Evolutionary conservation across 2,113 vertebrate genomes (phyloP), one percentile per base, ranked within the genome.

Genomic region (Pachyramphus minor): DNA sequence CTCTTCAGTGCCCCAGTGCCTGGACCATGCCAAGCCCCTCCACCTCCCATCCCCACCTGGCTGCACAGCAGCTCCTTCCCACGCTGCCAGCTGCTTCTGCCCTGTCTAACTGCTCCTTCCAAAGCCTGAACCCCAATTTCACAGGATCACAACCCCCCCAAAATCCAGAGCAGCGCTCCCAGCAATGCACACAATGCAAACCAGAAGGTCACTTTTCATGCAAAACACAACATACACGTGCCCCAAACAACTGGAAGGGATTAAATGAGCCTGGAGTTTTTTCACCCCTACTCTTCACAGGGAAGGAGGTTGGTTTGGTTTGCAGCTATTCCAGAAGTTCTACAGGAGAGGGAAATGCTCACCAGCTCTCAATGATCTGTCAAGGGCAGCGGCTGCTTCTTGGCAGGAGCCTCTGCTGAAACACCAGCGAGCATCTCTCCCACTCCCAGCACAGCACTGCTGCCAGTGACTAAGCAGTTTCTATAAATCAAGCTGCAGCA

Each of bases 401-500:
- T 93, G 95, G 97, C 96, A 96, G 74, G 80, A 91, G 87, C 42
- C 64, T 82, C 62, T 75, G 64, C 90, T 64, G 74, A 59, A 80
- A n/a, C 84, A 49, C 68, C 77, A 62, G 85, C 2, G 30, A 95
- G 89, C 91, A 95, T 92, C 90, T 39, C 93, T 67, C 63, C 69
- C 47, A 28, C 84, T 95, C 63, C 41, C 92, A 89, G 91, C 94
- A 41, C 94, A 83, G 90, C 76, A 5, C 69, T 56, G 17, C 71
- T 96, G 95, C 96, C 95, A 85, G 89, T 97, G 97, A 96, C 95
- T 95, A 97, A 97, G 95, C 96, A 97, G 35, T 96, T 97, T 93
- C 89, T 83, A 89, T 87, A 94, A 96, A 96, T 95, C 94, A 95
- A 94, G 93, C 87, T 91, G 94, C 93, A 88, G 86, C 92, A 92